phyloP scores from a whole-genome alignment of 2,888 invertebrate species.

The Amiota mariae region DNA sequence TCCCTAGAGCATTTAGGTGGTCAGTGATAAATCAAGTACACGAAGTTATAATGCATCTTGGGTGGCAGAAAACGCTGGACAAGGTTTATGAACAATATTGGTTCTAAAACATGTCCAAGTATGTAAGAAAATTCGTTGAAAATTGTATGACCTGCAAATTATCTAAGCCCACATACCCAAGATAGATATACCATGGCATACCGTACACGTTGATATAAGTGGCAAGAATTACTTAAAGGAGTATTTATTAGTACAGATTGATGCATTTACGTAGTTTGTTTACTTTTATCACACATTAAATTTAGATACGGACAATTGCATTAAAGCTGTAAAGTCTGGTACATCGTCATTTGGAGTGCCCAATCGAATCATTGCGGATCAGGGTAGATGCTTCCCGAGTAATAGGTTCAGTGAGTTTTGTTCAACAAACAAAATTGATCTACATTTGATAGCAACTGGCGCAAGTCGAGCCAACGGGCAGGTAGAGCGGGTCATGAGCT shows the following conservation, averaged over 20 bases:
- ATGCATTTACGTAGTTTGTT: slow-evolving; percentile 23
- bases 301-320: slow-evolving; percentile 32
- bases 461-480: no score
- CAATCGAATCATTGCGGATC: slow-evolving; percentile 24
- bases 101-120: slow-evolving; percentile 38
- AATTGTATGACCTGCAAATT: slow-evolving; percentile 19
- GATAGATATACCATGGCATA: slow-evolving; percentile 20
- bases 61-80: slow-evolving; percentile 41
- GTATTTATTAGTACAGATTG: not conserved
- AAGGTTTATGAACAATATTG: slow-evolving; percentile 41
- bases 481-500: no score
- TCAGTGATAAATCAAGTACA: slow-evolving; percentile 39
- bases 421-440: no score
- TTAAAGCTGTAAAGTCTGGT: slow-evolving; percentile 27
- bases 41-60: slow-evolving; percentile 40
- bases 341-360: slow-evolving; percentile 28
- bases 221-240: not conserved
- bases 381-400: slow-evolving; percentile 5
- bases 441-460: no score
- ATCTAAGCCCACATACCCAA: slow-evolving; percentile 16
- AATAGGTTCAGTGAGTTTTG: no score
- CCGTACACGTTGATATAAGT: not conserved
- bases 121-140: slow-evolving; percentile 17
- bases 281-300: slow-evolving; percentile 31
- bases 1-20: slow-evolving; percentile 40